These are phyloP conservation scores for Scolopax bukidnonensis DNA, from an alignment of 2,797 vertebrate species.

Conservation along the genomic window DNA sequence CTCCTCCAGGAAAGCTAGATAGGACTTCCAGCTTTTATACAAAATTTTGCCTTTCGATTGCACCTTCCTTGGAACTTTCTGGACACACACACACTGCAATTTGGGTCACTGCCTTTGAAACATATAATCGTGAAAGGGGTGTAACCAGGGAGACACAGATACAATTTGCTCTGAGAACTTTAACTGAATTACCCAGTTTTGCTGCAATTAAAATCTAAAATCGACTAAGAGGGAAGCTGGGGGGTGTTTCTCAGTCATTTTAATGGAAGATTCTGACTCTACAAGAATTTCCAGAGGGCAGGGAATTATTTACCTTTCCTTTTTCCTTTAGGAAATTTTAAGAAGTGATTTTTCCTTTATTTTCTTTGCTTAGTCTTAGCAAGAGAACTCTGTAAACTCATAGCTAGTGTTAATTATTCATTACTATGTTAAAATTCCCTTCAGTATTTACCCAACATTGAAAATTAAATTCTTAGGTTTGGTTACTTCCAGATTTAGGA, in stretches of 20 bases:
- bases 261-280: background rate
- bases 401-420: conserved; percentile 30
- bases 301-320: conserved; percentile 15
- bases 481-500: background rate
- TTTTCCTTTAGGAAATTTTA: background rate
- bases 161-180: background rate
- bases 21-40: background rate
- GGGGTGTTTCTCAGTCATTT: background rate
- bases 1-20: background rate
- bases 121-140: background rate
- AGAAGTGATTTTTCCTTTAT: background rate
- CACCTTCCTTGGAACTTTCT: background rate
- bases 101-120: background rate
- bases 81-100: background rate
- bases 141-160: background rate
- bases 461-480: background rate
- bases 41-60: background rate
- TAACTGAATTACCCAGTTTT: background rate
- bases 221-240: background rate
- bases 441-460: background rate
- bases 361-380: background rate
- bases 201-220: background rate
- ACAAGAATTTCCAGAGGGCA: background rate
- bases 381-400: background rate
- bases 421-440: background rate